phyloP scores from a whole-genome alignment of 1,140 invertebrate species.

The Aphelinus atriplicis region DNA sequence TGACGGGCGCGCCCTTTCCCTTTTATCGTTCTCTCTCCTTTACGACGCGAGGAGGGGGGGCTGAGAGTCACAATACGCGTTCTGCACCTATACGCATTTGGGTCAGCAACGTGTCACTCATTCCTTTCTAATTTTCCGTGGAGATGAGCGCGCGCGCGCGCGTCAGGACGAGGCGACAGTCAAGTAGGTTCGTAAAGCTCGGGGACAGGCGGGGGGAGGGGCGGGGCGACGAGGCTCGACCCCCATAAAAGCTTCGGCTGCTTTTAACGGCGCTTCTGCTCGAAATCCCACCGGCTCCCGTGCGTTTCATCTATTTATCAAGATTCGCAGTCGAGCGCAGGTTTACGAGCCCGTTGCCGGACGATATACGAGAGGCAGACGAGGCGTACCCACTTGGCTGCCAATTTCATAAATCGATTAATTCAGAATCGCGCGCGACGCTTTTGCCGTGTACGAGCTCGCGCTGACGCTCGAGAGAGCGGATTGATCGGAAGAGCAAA shows the following conservation, averaged over 20 bases:
- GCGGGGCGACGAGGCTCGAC: too few relatives aligned
- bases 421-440: too few relatives aligned
- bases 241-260: neutral
- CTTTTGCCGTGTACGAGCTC: too few relatives aligned
- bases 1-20: constrained; percentile 23
- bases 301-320: constrained; percentile 15
- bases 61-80: constrained; percentile 40
- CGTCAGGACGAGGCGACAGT: constrained; percentile 23
- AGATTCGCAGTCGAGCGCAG: neutral
- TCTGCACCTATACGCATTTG: constrained; percentile 41
- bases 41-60: constrained; percentile 31
- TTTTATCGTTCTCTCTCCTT: constrained; percentile 42
- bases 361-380: neutral
- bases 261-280: constrained; percentile 11
- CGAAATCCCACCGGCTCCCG: constrained; percentile 15
- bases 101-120: constrained; percentile 32
- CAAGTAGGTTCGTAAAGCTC: constrained; percentile 36
- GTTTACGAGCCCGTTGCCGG: neutral
- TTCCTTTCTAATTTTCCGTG: constrained; percentile 28
- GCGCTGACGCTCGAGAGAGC: neutral
- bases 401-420: too few relatives aligned
- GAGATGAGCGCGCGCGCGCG: constrained; percentile 34
- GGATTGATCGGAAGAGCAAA: constrained; percentile 3
- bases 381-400: too few relatives aligned
- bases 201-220: neutral